Evolutionary conservation across 2,113 vertebrate species (phyloP), one percentile per base, ranked within the genome.

Genomic region (Aphyosemion australe): DNA sequence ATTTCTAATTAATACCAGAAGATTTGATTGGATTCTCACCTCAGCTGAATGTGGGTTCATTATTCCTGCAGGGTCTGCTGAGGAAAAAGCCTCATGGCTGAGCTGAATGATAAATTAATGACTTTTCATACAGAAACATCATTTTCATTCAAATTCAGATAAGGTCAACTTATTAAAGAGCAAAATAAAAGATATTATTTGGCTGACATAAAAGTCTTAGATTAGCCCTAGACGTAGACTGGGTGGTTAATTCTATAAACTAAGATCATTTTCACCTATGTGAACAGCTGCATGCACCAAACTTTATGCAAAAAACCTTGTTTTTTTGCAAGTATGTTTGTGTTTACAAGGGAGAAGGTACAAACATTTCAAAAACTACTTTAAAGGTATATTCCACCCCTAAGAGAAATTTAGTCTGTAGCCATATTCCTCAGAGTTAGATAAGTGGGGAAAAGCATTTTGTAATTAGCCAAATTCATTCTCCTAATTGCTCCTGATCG

Each of bases 101-200:
- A 61, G 66, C 74, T 74, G 83, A 79, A 79, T 82, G 70, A 79
- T 84, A 70, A 81, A 83, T 83, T 83, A 83, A 87, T 79, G 49
- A 78, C 67, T 82, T 84, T 81, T 70, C 48, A 49, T 14, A 45
- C 13, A 45, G 51, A 74, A 80, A 64, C 59, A 62, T 8, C 65
- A 75, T 75, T 65, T 66, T 45, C 61, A 80, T 76, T 68, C 59
- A 65, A 65, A 74, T 32, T 34, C 61, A 65, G 45, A 61, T 58
- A 34, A 50, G 57, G n/a, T 20, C 19, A 50, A 9, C 65, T 84
- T 72, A 77, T 85, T 79, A 84, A 64, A 75, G 42, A 16, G 53
- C 20, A 60, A 56, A 70, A 75, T 47, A 61, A 49, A 63, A 45
- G 45, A 63, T 37, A 72, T 69, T 64, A 77, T 43, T 59, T 61